phyloP scores from a whole-genome alignment of 1,140 invertebrate genomes.

The Zaprionus camerounensis region DNA sequence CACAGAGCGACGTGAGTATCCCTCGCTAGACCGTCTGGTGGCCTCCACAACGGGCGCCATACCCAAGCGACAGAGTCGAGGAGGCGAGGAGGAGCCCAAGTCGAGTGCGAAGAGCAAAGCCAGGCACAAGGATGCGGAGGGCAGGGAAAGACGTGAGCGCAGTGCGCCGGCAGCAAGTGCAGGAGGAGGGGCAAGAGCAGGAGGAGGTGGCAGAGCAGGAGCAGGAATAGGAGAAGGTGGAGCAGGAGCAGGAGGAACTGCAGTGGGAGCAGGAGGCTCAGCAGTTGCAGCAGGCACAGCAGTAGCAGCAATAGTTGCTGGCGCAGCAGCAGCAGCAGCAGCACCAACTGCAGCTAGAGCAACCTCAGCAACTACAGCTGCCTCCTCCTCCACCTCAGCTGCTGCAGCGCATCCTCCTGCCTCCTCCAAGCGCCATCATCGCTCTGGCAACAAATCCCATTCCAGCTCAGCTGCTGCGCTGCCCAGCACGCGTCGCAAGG shows the following conservation, averaged over 20 bases:
- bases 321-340: too few species aligned
- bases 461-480: conserved; percentile 11
- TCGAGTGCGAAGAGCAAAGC: conserved; percentile 23
- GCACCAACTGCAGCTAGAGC: neutral
- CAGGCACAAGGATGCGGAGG: conserved; percentile 30
- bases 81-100: conserved; percentile 12
- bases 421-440: conserved; percentile 59
- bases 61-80: conserved; percentile 53
- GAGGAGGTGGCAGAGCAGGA: neutral
- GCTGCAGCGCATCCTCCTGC: neutral
- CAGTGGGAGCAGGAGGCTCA: neutral
- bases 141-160: conserved; percentile 13
- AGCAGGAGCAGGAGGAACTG: neutral
- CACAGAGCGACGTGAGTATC: conserved; percentile 62
- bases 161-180: conserved; percentile 18
- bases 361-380: neutral
- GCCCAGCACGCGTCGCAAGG: conserved; percentile 58
- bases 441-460: conserved; percentile 48
- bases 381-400: neutral
- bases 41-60: conserved; percentile 75
- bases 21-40: conserved; percentile 69
- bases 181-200: neutral
- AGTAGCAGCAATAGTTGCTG: neutral
- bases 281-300: neutral
- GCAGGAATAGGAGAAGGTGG: neutral